Conservation (phyloP, 2,113 vertebrate genomes). For the Lutjanus erythropterus region DNA sequence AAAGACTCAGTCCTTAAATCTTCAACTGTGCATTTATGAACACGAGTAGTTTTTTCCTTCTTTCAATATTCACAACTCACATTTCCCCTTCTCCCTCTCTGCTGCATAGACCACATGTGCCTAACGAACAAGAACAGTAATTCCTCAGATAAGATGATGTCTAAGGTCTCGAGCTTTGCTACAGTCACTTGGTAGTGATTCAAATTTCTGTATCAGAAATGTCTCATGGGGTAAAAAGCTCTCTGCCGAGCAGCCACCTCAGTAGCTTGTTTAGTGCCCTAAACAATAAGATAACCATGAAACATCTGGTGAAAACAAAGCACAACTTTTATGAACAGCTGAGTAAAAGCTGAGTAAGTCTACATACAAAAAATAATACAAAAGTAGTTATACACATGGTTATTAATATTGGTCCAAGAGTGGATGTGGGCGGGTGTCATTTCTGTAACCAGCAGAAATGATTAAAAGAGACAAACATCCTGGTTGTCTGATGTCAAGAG, state of each 20-base stretch:
- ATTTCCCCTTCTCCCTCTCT: constrained; percentile 48
- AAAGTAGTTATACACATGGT: constrained; percentile 24
- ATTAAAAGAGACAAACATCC: constrained; percentile 13
- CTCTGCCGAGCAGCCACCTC: constrained; percentile 6
- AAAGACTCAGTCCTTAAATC: constrained; percentile 42
- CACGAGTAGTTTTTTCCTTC: constrained; percentile 13
- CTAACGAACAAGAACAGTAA: constrained; percentile 24
- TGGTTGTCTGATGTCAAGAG: background rate
- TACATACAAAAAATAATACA: constrained; percentile 17
- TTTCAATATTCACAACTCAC: constrained; percentile 23
- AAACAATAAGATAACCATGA: constrained; percentile 33
- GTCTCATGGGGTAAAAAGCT: constrained; percentile 3
- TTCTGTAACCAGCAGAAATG: constrained; percentile 86
- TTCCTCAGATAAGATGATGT: constrained; percentile 37
- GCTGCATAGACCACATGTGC: constrained; percentile 68
- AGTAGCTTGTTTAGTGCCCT: constrained; percentile 42
- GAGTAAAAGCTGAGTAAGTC: constrained; percentile 19
- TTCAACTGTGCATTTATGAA: constrained; percentile 54
- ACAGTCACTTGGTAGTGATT: constrained; percentile 57
- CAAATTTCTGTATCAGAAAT: constrained; percentile 52
- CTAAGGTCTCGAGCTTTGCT: constrained; percentile 29
- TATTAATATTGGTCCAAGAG: constrained; percentile 67
- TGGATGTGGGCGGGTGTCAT: constrained; percentile 52
- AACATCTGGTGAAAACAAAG: constrained; percentile 26
- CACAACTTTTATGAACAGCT: background rate